phyloP scores from a whole-genome alignment of 2,888 invertebrate genomes.

The Parnassius orleans region DNA sequence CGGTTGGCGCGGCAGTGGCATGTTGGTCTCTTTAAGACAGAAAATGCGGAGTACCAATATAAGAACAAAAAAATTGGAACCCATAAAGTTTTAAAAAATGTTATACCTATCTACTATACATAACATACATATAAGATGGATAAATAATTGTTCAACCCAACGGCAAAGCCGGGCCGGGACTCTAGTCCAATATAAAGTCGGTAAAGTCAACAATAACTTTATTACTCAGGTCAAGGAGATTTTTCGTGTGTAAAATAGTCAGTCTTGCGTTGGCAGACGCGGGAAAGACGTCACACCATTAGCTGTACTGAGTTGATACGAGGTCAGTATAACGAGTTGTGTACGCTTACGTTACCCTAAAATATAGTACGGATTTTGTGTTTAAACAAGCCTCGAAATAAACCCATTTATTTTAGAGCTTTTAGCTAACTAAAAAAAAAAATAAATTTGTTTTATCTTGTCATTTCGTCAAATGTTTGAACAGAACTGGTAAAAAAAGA shows the following conservation, averaged over 20 bases:
- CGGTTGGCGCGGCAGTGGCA: too few relatives aligned
- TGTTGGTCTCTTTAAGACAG: too few relatives aligned
- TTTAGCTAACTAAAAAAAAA: background rate
- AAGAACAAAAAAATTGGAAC: too few relatives aligned
- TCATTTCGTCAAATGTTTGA: background rate
- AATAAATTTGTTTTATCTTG: background rate
- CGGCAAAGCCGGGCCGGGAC: too few relatives aligned
- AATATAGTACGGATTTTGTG: constrained; percentile 5
- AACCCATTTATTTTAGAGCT: background rate
- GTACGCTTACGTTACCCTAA: constrained; percentile 6
- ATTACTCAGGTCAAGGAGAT: constrained; percentile 15
- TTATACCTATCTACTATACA: too few relatives aligned
- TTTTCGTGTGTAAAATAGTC: constrained; percentile 11
- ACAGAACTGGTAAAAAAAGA: too few relatives aligned
- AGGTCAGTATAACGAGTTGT: constrained; percentile 11
- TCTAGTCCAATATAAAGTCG: constrained; percentile 4
- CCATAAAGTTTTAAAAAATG: too few relatives aligned
- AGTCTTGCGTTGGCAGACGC: constrained; percentile 15
- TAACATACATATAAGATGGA: too few relatives aligned
- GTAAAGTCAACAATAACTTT: constrained; percentile 25
- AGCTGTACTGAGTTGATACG: constrained; percentile 10
- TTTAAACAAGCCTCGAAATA: constrained; percentile 1
- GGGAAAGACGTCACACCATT: constrained; percentile 22
- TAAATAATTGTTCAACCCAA: too few relatives aligned
- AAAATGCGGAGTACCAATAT: too few relatives aligned